A percentile compares a stretch with the other conserved stretches of the same genome.
phyloP scores from a whole-genome alignment of 2,113 vertebrate genomes.

The Nestor notabilis region DNA sequence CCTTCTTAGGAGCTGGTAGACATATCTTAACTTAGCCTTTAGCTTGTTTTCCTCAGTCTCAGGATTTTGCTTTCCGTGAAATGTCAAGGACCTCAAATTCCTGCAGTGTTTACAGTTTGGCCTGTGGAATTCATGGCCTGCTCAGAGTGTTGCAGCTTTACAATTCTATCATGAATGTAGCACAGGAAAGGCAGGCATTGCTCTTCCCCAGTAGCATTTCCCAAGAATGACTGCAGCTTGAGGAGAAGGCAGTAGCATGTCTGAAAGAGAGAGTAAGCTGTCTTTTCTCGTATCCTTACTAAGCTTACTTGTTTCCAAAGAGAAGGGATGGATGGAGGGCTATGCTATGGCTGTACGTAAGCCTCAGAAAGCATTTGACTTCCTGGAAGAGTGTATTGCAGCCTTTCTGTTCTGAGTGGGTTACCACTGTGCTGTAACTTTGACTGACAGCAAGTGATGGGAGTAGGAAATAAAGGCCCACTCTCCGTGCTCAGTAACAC shows the following conservation, averaged over 20 bases:
- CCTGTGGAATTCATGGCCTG: background rate
- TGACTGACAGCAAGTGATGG: background rate
- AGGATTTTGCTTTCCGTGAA: background rate
- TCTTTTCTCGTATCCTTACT: background rate
- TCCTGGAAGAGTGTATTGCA: background rate
- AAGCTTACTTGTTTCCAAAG: background rate
- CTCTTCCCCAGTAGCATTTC: background rate
- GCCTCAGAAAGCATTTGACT: background rate
- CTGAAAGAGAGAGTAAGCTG: background rate
- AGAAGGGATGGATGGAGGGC: background rate
- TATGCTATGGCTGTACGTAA: background rate
- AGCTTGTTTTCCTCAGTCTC: slow-evolving; percentile 46
- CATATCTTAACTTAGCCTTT: slow-evolving; percentile 43
- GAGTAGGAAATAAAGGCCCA: background rate
- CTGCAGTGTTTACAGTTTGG: slow-evolving; percentile 17
- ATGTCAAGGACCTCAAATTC: slow-evolving; percentile 19
- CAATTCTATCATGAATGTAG: background rate
- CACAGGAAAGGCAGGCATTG: background rate
- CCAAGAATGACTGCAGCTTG: background rate
- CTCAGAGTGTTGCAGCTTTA: background rate
- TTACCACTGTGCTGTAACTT: background rate
- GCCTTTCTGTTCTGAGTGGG: background rate
- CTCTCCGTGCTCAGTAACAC: background rate
- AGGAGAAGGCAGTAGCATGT: background rate
- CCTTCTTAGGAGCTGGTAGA: slow-evolving; percentile 43